These are phyloP conservation scores for Ochropacha duplaris DNA, from an alignment of 2,888 invertebrate species.

Conservation along the genomic window DNA sequence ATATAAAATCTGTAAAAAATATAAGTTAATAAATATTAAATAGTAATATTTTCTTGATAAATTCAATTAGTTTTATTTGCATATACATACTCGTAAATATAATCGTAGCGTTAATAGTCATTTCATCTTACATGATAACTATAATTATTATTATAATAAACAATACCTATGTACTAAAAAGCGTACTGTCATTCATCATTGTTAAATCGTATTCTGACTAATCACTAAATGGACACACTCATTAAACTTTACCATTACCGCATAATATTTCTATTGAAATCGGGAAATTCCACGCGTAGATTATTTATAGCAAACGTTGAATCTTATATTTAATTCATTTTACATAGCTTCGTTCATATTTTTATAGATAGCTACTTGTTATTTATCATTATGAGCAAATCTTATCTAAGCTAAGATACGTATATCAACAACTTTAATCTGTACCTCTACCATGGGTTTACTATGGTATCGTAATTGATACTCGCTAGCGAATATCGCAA, in stretches of 20 bases:
- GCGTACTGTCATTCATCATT: neutral
- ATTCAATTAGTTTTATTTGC: too few species aligned
- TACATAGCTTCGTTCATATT: too few species aligned
- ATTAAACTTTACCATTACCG: neutral
- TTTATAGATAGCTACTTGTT: too few species aligned
- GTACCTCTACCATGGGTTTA: too few species aligned
- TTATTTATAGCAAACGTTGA: neutral
- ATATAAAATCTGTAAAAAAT: neutral
- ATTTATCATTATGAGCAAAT: too few species aligned
- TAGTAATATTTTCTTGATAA: too few species aligned
- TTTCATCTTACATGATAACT: neutral
- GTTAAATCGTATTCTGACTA: neutral
- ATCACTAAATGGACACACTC: neutral
- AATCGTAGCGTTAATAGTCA: neutral
- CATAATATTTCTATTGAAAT: neutral
- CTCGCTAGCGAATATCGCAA: too few species aligned
- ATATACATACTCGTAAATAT: neutral
- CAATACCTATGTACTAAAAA: neutral
- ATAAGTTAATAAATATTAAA: too few species aligned
- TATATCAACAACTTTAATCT: too few species aligned
- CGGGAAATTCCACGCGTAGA: neutral
- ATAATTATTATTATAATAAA: neutral
- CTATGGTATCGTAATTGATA: too few species aligned
- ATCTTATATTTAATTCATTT: too few species aligned
- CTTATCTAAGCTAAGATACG: too few species aligned